Evolutionary conservation across 2,113 vertebrate species (phyloP), one percentile per base, ranked within the genome.

Genomic region (Oreotragus oreotragus): DNA sequence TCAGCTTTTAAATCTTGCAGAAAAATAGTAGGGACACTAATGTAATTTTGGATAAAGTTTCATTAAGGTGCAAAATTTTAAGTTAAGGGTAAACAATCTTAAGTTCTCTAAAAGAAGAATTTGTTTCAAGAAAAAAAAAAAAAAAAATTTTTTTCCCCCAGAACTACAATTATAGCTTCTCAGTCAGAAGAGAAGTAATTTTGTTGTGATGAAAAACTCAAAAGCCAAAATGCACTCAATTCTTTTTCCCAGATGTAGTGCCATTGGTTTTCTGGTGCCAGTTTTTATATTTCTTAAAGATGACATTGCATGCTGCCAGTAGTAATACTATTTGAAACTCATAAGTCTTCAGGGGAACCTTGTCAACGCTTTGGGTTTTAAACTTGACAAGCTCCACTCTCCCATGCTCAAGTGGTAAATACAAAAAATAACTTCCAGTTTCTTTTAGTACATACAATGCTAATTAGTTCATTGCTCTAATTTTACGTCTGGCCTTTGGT

Each of bases 401-500:
- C 43, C 53, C 79, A 36, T 90, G 84, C 51, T 86, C 55, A 96
- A 88, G 55, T 27, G 96, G n/a, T 84, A 96, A 98, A 91, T 25
- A 47, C 0, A 13, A 97, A 96, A 98, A 55, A 55, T 77, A 55
- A 25, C 6, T 19, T 43, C 23, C n/a, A 28, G 43, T 53, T 87
- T 73, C 55, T 49, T 86, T 94, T 73, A 96, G 96, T 23, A 79
- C 0, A 85, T 3, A 1, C 66, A 80, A 90, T 55, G 53, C 21
- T 85, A 96, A 97, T 92, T 62, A 49, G 55, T 86, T 92, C 94
- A 85, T 73, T 6, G 16, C 21, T 97, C 89, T 64, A 55, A 57
- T 85, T 97, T 96, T 91, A 96, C 66, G 81, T 94, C 85, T 98
- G 88, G 84, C 76, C 91, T 93, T 58, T 36, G 94, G 77, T 58